These are phyloP conservation scores for Tyto alba DNA, from an alignment of 2,113 vertebrate genomes.

Conservation along the genomic window DNA sequence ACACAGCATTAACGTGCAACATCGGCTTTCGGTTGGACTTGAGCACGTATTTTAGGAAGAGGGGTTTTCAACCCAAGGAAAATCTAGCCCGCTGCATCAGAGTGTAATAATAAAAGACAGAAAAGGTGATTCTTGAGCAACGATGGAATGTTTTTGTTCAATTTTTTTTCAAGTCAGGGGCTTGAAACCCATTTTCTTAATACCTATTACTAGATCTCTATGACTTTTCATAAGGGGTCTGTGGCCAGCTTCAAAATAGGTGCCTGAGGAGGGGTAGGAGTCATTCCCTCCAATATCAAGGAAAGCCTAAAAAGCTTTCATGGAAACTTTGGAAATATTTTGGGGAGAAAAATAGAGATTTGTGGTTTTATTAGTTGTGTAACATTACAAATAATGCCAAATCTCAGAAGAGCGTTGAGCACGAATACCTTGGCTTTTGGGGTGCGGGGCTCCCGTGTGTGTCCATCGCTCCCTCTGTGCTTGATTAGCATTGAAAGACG, in stretches of 20 bases:
- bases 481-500: neutral
- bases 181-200: neutral
- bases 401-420: neutral
- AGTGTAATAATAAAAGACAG: neutral
- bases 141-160: neutral
- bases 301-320: neutral
- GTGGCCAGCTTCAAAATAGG: neutral
- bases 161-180: no score
- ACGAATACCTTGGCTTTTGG: conserved; percentile 10
- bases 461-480: neutral
- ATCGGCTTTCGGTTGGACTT: neutral
- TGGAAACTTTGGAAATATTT: neutral
- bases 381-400: neutral
- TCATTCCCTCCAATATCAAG: neutral
- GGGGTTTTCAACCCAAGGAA: neutral
- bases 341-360: neutral
- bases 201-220: neutral
- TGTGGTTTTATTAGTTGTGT: no score
- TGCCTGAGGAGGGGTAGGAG: no score
- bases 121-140: neutral
- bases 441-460: neutral
- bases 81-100: neutral
- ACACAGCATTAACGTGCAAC: neutral
- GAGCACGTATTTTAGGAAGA: accelerated
- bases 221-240: no score